A percentile compares a stretch with the other conserved stretches of the same genome.
Evolutionary conservation across 2,797 vertebrate genomes (phyloP).

Genomic region (Crax fasciolata): DNA sequence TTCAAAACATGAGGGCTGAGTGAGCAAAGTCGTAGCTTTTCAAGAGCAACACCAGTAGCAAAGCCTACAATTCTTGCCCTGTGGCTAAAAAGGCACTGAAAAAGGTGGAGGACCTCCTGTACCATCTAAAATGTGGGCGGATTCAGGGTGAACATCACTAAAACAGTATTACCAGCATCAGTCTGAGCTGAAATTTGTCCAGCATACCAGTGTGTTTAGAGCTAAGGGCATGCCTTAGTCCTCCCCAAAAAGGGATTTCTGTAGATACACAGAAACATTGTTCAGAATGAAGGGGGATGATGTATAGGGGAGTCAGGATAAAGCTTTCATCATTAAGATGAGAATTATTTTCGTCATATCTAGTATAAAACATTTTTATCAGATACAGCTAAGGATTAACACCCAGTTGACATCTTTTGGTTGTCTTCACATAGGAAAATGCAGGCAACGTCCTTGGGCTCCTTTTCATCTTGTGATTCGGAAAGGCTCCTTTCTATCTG

Average conservation of each 20-base stretch:
- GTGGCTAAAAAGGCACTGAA: background rate
- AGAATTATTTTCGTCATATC: background rate
- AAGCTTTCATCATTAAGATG: background rate
- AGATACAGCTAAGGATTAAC: background rate
- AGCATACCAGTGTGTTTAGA: background rate
- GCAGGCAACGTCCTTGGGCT: background rate
- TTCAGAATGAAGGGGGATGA: background rate
- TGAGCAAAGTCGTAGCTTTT: background rate
- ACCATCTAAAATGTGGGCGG: background rate
- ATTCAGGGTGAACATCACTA: background rate
- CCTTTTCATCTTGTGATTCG: background rate
- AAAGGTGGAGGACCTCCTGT: background rate
- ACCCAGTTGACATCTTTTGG: accelerated
- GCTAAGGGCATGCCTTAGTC: background rate
- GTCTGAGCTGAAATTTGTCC: background rate
- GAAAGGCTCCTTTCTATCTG: background rate
- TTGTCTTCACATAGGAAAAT: background rate
- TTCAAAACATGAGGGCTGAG: background rate
- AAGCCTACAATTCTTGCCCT: background rate
- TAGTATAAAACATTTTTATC: background rate
- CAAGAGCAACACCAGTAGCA: background rate
- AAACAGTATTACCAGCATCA: background rate
- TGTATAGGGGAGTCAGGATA: background rate
- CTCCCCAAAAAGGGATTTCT: too few relatives aligned
- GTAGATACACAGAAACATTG: background rate